A percentile compares a stretch with the other conserved stretches of the same genome.
phyloP scores from a whole-genome alignment of 2,888 invertebrate genomes.

The Metallyticus violacea region DNA sequence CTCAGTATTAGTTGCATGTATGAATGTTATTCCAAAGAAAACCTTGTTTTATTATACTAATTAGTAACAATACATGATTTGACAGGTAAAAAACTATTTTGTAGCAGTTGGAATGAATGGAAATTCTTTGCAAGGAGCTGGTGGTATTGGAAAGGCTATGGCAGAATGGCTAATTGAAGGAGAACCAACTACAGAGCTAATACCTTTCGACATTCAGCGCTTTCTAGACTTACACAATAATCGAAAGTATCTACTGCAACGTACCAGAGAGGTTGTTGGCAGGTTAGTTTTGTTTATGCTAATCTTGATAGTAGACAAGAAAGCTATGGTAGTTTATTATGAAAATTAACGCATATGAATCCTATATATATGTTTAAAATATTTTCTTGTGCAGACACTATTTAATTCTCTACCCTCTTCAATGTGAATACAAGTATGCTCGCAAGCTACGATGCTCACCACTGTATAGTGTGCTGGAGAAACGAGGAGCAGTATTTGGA shows the following conservation, averaged over 20 bases:
- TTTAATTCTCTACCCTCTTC: conserved; percentile 55
- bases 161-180: conserved; percentile 69
- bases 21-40: no score
- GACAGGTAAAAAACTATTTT: conserved; percentile 65
- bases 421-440: conserved; percentile 60
- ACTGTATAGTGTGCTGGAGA: conserved; percentile 63
- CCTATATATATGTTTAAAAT: background rate
- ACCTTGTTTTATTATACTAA: no score
- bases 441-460: conserved; percentile 64
- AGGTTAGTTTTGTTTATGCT: conserved; percentile 40
- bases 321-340: no score
- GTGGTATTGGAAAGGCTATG: conserved; percentile 65
- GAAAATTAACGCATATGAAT: no score
- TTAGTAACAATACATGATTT: no score
- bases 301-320: no score
- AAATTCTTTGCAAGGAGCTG: conserved; percentile 65
- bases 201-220: conserved; percentile 62
- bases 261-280: conserved; percentile 64
- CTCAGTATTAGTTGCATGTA: no score
- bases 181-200: conserved; percentile 58
- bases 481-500: conserved; percentile 64
- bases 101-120: conserved; percentile 73
- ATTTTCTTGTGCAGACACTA: conserved; percentile 48
- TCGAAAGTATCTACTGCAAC: conserved; percentile 56
- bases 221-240: conserved; percentile 67